These are phyloP conservation scores for Thripadectes ignobilis DNA, from an alignment of 2,797 vertebrate species.

Conservation along the genomic window DNA sequence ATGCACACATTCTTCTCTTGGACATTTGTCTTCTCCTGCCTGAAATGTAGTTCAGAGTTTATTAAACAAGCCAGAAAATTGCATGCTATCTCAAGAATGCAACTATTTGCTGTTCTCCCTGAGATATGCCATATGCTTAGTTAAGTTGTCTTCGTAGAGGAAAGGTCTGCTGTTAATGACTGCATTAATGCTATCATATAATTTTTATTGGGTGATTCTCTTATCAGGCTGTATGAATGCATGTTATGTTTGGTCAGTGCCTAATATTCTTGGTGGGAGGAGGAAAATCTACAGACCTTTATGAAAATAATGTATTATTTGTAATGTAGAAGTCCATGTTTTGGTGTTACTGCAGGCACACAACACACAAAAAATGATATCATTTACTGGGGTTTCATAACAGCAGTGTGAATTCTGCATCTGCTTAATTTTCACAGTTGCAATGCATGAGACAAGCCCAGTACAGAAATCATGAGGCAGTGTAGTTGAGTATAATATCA, in stretches of 20 bases:
- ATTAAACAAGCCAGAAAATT: constrained; percentile 45
- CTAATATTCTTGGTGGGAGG: not conserved
- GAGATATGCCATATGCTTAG: constrained; percentile 13
- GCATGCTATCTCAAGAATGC: constrained; percentile 41
- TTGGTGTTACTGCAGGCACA: not conserved
- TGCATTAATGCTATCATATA: not conserved
- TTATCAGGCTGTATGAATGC: not conserved
- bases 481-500: not conserved
- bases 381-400: not conserved
- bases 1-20: not conserved
- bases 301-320: not conserved
- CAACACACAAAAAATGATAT: not conserved
- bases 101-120: constrained; percentile 18
- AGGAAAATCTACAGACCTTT: not conserved
- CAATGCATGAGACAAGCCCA: not conserved
- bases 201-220: constrained; percentile 18
- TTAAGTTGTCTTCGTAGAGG: not conserved
- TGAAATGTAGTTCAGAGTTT: constrained; percentile 34
- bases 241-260: not conserved
- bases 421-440: not conserved
- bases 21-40: not conserved
- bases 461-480: not conserved
- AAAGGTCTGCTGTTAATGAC: not conserved
- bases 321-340: not conserved
- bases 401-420: not conserved